Evolutionary conservation across 2,888 invertebrate species (phyloP).

Genomic region (Hipparchia semele): DNA sequence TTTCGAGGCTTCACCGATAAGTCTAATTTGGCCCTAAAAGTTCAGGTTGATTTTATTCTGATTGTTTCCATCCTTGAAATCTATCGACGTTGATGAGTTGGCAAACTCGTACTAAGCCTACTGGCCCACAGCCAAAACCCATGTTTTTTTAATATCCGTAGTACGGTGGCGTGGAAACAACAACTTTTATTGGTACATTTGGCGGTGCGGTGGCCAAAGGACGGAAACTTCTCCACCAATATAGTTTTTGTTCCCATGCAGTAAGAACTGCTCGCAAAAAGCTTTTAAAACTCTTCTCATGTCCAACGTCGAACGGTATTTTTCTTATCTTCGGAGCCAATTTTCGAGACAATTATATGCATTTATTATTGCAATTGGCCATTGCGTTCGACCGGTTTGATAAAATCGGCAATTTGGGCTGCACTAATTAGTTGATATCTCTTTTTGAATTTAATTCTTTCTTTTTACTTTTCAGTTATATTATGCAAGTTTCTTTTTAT

Average conservation of each 20-base stretch:
- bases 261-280: slow-evolving; percentile 16
- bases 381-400: slow-evolving; percentile 7
- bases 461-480: not conserved
- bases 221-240: slow-evolving; percentile 15
- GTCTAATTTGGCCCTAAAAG: too few relatives aligned
- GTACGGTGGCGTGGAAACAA: slow-evolving; percentile 50
- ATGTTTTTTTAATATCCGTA: slow-evolving; percentile 57
- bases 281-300: slow-evolving; percentile 19
- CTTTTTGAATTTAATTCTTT: slow-evolving; percentile 2
- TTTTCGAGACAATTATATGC: slow-evolving; percentile 32
- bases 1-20: too few relatives aligned
- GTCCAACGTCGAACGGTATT: slow-evolving; percentile 17
- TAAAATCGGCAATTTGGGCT: slow-evolving; percentile 19
- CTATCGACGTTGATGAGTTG: too few relatives aligned
- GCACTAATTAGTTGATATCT: slow-evolving; percentile 16
- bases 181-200: slow-evolving; percentile 58
- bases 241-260: slow-evolving; percentile 21
- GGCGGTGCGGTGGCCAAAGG: slow-evolving; percentile 31
- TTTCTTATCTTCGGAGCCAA: slow-evolving; percentile 21
- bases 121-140: slow-evolving; percentile 65
- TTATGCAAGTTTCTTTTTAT: not conserved
- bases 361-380: slow-evolving; percentile 23
- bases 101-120: not conserved
- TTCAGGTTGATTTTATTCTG: too few relatives aligned
- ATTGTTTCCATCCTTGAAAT: too few relatives aligned